A percentile compares a stretch with the other conserved stretches of the same genome.
Conservation (phyloP, 1,140 invertebrate genomes). For the Trachelipus rathkii region DNA sequence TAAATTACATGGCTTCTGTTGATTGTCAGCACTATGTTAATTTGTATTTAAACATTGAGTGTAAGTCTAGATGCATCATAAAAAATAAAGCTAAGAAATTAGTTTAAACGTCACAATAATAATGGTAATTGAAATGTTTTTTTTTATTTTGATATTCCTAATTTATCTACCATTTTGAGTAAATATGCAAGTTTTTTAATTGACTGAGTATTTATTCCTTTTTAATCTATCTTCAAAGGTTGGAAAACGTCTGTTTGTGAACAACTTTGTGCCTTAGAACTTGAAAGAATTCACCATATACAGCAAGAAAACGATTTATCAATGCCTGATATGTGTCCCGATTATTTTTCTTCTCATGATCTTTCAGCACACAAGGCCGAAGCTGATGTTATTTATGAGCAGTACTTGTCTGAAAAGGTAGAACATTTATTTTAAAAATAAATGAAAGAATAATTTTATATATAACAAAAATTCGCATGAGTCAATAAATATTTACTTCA, state of each 20-base stretch:
- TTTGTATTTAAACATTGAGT: conserved; percentile 78
- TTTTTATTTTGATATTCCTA: too few relatives aligned
- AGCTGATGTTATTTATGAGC: conserved; percentile 73
- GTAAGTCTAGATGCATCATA: conserved; percentile 46
- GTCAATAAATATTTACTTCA: not conserved
- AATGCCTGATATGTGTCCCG: conserved; percentile 40
- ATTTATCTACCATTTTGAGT: too few relatives aligned
- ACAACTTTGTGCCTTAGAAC: conserved; percentile 62
- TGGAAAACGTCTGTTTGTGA: conserved; percentile 74
- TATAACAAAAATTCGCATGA: not conserved
- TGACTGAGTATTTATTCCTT: too few relatives aligned
- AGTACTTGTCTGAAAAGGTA: conserved; percentile 74
- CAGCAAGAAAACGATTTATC: conserved; percentile 1
- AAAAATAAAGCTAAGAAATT: too few relatives aligned
- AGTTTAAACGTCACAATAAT: too few relatives aligned
- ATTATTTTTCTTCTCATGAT: conserved; percentile 42
- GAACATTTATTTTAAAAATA: conserved; percentile 22
- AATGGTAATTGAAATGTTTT: too few relatives aligned
- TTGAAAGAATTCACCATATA: conserved; percentile 44
- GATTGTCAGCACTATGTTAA: conserved; percentile 71
- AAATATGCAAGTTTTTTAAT: too few relatives aligned
- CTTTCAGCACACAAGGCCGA: conserved; percentile 57
- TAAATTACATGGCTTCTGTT: conserved; percentile 71
- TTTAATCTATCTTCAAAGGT: conserved; percentile 49
- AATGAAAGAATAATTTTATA: not conserved